Percentiles rank a stretch among this genome's conserved stretches.
Conservation (phyloP, 2,888 invertebrate species). For the Meganola albula region DNA sequence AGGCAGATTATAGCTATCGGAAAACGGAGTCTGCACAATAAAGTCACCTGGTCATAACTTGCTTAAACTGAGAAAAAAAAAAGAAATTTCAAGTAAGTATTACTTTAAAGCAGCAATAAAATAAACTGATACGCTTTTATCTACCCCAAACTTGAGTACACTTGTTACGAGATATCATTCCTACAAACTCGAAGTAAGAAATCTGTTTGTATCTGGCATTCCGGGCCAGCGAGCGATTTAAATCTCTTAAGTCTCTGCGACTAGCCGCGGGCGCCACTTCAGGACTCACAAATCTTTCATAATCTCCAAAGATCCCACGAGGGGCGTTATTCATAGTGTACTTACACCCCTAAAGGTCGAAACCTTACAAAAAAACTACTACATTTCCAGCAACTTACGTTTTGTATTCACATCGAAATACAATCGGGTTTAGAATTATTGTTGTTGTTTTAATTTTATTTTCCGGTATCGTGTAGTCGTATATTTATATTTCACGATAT, state of each 20-base stretch:
- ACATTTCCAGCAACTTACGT: conserved; percentile 23
- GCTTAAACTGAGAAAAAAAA: conserved; percentile 3
- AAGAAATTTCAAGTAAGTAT: conserved; percentile 13
- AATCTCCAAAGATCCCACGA: conserved; percentile 67
- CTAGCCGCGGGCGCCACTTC: conserved; percentile 62
- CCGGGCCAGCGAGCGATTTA: conserved; percentile 73
- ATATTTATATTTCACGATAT: conserved; percentile 57
- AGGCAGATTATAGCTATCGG: too few species aligned
- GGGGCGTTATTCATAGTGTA: conserved; percentile 69
- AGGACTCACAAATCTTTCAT: conserved; percentile 77
- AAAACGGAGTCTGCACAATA: too few species aligned
- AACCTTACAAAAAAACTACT: conserved; percentile 34
- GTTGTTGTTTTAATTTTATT: conserved; percentile 62
- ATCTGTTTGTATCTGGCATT: conserved; percentile 75
- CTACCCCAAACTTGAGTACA: conserved; percentile 33
- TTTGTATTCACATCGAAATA: conserved; percentile 25
- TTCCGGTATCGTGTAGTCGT: conserved; percentile 55
- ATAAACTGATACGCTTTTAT: conserved; percentile 33
- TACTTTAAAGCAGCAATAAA: conserved; percentile 26
- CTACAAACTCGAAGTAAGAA: conserved; percentile 53
- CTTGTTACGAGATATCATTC: conserved; percentile 45
- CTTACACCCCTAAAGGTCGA: conserved; percentile 39
- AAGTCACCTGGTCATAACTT: too few species aligned
- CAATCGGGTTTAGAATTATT: conserved; percentile 34
- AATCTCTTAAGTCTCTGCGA: conserved; percentile 73